Base-by-base conservation (phyloP, 1,140 invertebrate genomes). In the Charaxes varanes region DNA sequence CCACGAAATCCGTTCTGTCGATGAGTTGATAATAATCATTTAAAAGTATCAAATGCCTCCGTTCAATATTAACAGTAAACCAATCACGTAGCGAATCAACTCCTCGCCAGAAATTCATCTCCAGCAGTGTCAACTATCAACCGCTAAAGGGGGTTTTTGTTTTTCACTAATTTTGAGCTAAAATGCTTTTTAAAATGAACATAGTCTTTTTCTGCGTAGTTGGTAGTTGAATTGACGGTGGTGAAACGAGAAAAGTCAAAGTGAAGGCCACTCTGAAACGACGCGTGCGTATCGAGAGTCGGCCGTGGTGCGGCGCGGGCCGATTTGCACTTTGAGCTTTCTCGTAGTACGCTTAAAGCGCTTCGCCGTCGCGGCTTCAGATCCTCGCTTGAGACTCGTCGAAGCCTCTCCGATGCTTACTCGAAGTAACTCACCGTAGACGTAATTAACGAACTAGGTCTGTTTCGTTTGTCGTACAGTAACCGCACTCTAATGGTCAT, bases 401-500 rank as follows among this genome's bases (percentile, higher is more conserved):
- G 68, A 79, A 68, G 63, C 68, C 73, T 70, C 62, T 78, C 73
- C 66, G 70, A 79, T 52, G 76, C 79, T 83, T 83, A 62, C 60
- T 71, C 54, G 48, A 63, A 74, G 59, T 69, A n/a, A 69, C 64
- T 81, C 79, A 83, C 78, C 52, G 79, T 80, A 83, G 78, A 64
- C 56, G 70, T 80, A 80, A 72, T 76, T 76, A 71, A 77, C 71
- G 48, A 63, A 73, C 62, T 78, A 69, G 76, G 73, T 82, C 77
- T 78, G 53, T 80, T 83, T 77, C 81, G 70, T 83, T 83, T 83
- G 72, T 78, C 74, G 79, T 81, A 78, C 74, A 77, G 77, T 83
- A 81, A 83, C 77, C 69, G 79, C 79, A 83, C 79, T 79, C 76
- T 82, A 83, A 83, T 83, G 77, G 79, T 83, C 72, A 81, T 83